Evolutionary conservation across 2,113 vertebrate species (phyloP).

Genomic region (Cyprinodon tularosa): DNA sequence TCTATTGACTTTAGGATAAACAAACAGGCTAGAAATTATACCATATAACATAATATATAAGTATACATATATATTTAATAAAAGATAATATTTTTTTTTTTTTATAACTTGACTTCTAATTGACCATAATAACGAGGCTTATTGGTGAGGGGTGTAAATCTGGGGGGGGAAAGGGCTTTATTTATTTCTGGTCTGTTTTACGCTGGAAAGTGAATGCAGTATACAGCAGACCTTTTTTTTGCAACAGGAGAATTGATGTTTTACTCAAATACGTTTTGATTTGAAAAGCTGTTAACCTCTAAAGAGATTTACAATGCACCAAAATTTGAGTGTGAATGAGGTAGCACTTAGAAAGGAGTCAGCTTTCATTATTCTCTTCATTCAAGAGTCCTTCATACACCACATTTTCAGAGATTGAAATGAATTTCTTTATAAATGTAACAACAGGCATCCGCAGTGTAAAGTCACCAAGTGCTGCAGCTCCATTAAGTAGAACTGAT

Average conservation of each 20-base stretch:
- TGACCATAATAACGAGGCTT: too few species aligned
- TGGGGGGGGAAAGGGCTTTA: too few species aligned
- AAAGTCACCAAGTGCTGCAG: neutral
- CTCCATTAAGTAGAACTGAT: neutral
- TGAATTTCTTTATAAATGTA: constrained; percentile 23
- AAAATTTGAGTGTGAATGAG: constrained; percentile 34
- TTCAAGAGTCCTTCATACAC: constrained; percentile 11
- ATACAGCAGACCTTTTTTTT: neutral
- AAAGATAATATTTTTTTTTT: too few species aligned
- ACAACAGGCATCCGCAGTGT: neutral
- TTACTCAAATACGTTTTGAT: neutral
- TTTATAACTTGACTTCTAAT: too few species aligned
- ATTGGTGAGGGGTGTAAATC: too few species aligned
- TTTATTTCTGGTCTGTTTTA: neutral
- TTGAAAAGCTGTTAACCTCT: constrained; percentile 1
- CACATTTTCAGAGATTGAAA: constrained; percentile 17
- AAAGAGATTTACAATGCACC: constrained; percentile 36
- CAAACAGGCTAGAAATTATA: too few species aligned
- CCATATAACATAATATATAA: too few species aligned
- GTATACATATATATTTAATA: too few species aligned
- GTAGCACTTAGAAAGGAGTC: constrained; percentile 37
- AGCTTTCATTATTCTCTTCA: constrained; percentile 24
- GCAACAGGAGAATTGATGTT: neutral
- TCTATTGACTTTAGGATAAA: too few species aligned
- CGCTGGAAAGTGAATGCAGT: neutral